These are phyloP conservation scores for Ormyrus nitidulus DNA, from an alignment of 2,888 invertebrate genomes.

Conservation along the genomic window DNA sequence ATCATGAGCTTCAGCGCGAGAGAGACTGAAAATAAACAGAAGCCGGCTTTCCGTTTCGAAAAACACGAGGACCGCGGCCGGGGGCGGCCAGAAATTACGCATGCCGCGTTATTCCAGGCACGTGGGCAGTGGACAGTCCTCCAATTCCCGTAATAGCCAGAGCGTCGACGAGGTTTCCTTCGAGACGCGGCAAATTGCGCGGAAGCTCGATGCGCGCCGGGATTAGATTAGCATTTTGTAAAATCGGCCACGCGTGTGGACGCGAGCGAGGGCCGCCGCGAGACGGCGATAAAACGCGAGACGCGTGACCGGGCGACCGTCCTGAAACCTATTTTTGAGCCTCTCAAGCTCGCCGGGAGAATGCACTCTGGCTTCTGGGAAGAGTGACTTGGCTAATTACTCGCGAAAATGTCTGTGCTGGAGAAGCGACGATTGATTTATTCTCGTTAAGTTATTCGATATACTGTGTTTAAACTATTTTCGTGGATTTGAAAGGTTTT, in stretches of 20 bases:
- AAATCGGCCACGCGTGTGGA: constrained; percentile 9
- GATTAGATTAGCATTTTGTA: constrained; percentile 52
- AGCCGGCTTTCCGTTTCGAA: neutral
- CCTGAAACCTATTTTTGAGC: constrained; percentile 32
- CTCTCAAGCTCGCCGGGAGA: neutral
- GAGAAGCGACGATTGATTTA: neutral
- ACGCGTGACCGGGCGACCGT: neutral
- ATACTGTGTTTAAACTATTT: too few species aligned
- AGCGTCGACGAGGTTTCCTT: neutral
- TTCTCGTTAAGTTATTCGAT: too few species aligned
- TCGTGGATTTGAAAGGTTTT: too few species aligned
- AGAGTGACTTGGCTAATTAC: constrained; percentile 19
- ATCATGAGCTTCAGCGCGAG: too few species aligned
- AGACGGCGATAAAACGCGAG: neutral
- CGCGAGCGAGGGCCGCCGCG: neutral
- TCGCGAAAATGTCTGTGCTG: neutral
- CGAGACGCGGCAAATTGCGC: constrained; percentile 40
- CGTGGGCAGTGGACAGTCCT: neutral
- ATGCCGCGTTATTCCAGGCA: neutral
- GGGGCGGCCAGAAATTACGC: constrained; percentile 13
- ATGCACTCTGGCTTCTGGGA: constrained; percentile 11
- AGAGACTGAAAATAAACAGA: constrained; percentile 26
- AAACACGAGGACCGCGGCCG: neutral
- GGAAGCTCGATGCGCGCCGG: constrained; percentile 24
- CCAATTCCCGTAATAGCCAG: neutral